Evolutionary conservation across 2,113 vertebrate species (phyloP), one percentile per base, ranked within the genome.

Genomic region (Chrysochloris asiatica): DNA sequence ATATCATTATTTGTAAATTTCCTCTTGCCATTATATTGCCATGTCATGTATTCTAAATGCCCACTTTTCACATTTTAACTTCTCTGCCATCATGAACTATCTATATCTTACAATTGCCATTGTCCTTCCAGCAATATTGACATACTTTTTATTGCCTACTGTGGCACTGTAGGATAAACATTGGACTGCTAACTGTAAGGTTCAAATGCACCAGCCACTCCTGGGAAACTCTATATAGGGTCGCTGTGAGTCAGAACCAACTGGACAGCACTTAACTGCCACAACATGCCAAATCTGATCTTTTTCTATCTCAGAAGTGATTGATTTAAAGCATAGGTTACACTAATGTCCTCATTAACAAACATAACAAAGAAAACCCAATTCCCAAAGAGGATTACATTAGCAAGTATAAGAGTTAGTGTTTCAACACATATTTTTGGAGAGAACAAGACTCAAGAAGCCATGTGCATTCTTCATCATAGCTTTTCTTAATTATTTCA

Each of bases 51-150:
- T 86, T 83, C n/a, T 80, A 91, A 79, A 89, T 48, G 17, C 13
- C 86, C 14, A 67, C 21, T 78, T 92, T 83, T 65, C 47, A 91
- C 13, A 36, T 90, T 79, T 92, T 83, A 83, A 81, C 10, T 89
- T 73, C 17, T 73, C 14, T 91, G 50, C 63, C 92, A 89, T 41
- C 50, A 89, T 17, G 16, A 77, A 59, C 2, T 86, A 43, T 59
- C 21, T 83, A 17, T 63, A 41, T 86, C 43, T 90, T 82, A 79
- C 10, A 83, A 69, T n/a, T 14, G 45, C 19, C 52, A 9, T 80
- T 45, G 36, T 84, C n/a, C 24, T 83, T n/a, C 33, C 77, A 79
- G 45, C 33, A 73, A 28, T 78, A 38, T n/a, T 69, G 8, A 59
- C 17, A 11, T 50, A 73, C 36, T 80, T 84, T 14, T 21, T 43